Percentiles rank a stretch among this genome's conserved stretches.
phyloP scores from a whole-genome alignment of 2,113 vertebrate genomes.

The Psammodynastes pulverulentus region DNA sequence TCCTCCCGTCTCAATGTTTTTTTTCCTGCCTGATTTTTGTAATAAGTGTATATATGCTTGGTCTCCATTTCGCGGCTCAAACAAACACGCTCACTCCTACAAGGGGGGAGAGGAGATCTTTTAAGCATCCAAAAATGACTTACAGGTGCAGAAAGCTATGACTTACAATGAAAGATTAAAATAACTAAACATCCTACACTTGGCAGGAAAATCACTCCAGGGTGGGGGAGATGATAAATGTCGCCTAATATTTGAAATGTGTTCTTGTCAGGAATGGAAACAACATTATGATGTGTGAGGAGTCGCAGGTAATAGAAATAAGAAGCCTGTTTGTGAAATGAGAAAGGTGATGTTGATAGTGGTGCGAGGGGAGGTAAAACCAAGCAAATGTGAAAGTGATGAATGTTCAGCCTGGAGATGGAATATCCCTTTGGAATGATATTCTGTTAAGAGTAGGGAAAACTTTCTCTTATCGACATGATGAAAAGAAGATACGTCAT shows the following conservation, averaged over 20 bases:
- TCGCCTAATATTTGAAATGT: slow-evolving; percentile 59
- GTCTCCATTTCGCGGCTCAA: not conserved
- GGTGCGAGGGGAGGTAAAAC: not conserved
- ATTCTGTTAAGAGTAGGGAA: not conserved
- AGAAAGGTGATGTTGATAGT: not conserved
- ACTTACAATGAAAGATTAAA: slow-evolving; percentile 58
- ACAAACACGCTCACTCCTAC: not conserved
- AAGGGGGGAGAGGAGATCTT: slow-evolving; percentile 24
- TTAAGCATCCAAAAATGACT: slow-evolving; percentile 49
- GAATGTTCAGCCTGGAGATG: not conserved
- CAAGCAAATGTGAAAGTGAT: not conserved
- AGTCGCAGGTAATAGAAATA: slow-evolving; percentile 59
- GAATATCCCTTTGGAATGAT: not conserved
- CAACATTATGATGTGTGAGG: slow-evolving; percentile 44
- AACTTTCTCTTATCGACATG: not conserved
- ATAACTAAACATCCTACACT: slow-evolving; percentile 58
- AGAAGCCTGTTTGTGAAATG: slow-evolving; percentile 32
- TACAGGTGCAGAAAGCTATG: slow-evolving; percentile 47
- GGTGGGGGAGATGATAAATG: slow-evolving; percentile 52
- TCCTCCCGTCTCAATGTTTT: slow-evolving; percentile 23
- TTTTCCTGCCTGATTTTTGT: not conserved
- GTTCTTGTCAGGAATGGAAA: slow-evolving; percentile 41
- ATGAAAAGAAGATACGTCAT: not conserved
- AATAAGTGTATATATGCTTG: not conserved
- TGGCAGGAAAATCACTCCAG: slow-evolving; percentile 60